Evolutionary conservation across 2,797 vertebrate genomes (phyloP), one percentile per base, ranked within the genome.

Genomic region (Novumbra hubbsi): DNA sequence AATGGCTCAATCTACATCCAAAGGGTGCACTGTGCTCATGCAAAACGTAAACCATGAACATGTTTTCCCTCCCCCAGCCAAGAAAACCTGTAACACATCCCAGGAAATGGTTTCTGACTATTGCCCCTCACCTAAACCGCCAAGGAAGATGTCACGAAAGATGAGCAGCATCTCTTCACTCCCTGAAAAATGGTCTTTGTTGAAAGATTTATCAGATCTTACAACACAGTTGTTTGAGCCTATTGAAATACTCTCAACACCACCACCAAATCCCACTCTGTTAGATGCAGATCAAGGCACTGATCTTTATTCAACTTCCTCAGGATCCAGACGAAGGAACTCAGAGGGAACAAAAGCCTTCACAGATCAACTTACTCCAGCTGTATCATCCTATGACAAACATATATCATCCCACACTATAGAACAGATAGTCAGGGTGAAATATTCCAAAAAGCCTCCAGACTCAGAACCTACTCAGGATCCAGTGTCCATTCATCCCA

Each of bases 61-160:
- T 80, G 89, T 93, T 34, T 91, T 91, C 78, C 92, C 94, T 73
- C 92, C 94, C 32, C 93, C 93, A 15, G 92, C 93, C 0, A 94
- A 95, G 80, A 95, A 93, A 86, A 93, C 88, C 1, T 94, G 89
- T 84, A 91, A 90, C 78, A 91, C 86, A 65, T 93, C 93, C 7
- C 92, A 92, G 50, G 92, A 91, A 27, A 74, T 92, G 48, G 86
- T 92, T 3, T 92, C 92, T 0, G 92, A 91, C 68, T 91, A 89
- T 79, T 93, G 86, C 70, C 90, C 93, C 24, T 93, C 89, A 4
- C 94, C 93, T 0, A 93, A 93, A 85, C 83, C 94, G 73, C 93
- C 94, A 71, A 90, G 93, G 63, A 94, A 95, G 91, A 91, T 94
- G 92, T 95, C 93, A 1, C 85, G 90, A 60, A 95, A 94, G 84